Evolutionary conservation across 2,888 invertebrate species (phyloP).

Genomic region (Podotricha telesiphe): DNA sequence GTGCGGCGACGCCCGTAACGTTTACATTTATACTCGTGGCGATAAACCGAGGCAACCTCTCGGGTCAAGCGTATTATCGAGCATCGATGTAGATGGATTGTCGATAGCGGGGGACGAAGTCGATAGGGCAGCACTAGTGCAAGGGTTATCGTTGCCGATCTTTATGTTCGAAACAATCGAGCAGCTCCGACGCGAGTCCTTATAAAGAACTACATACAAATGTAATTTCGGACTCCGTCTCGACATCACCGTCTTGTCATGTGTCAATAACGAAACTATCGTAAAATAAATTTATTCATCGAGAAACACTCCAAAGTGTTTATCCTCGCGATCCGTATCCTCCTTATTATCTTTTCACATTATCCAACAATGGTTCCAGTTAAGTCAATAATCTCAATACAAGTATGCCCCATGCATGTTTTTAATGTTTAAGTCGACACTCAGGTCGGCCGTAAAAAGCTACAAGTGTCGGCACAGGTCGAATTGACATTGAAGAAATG

Average conservation of each 20-base stretch:
- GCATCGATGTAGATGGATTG: constrained; percentile 54
- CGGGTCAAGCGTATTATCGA: constrained; percentile 68
- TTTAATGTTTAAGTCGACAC: constrained; percentile 19
- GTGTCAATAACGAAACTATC: constrained; percentile 44
- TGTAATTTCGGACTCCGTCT: constrained; percentile 59
- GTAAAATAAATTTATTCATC: constrained; percentile 42
- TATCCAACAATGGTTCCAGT: constrained; percentile 7
- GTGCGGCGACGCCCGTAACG: constrained; percentile 60
- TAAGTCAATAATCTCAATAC: background rate
- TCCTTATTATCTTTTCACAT: constrained; percentile 5
- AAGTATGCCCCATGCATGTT: background rate
- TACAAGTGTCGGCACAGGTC: constrained; percentile 3
- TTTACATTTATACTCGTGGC: constrained; percentile 65
- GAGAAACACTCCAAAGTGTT: background rate
- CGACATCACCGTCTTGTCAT: constrained; percentile 43
- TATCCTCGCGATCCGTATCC: constrained; percentile 23
- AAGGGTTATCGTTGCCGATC: constrained; percentile 74
- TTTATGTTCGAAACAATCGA: constrained; percentile 70
- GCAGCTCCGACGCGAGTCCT: constrained; percentile 51
- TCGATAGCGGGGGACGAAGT: constrained; percentile 65
- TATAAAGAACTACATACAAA: constrained; percentile 66
- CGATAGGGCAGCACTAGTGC: constrained; percentile 61
- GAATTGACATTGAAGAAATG: constrained; percentile 15
- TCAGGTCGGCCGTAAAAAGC: constrained; percentile 8
- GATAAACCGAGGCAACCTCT: constrained; percentile 71